Base-by-base conservation (phyloP, 1,140 invertebrate genomes). In the Eciton burchellii region DNA sequence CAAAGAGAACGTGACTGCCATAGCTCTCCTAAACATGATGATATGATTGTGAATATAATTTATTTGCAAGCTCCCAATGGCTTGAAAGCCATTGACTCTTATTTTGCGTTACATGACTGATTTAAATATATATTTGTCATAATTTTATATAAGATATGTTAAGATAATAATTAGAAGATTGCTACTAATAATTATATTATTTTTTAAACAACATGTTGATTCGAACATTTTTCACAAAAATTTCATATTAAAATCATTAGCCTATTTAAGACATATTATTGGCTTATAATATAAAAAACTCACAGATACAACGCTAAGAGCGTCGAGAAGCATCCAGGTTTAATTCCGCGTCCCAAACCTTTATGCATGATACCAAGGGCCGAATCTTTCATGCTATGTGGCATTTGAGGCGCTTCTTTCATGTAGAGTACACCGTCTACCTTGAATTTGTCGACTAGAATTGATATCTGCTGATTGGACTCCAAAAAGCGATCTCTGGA, bases 381-480 rank as follows among this genome's bases (percentile, higher is more conserved):
- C 3, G 89, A 57, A 26, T 93, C 90, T 84, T 94, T 89, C 88
- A 93, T 65, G 90, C 90, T 90, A 72, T 93, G 84, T 90, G 91
- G 93, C 92, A 93, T 85, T 93, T 94, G 85, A 70, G 93, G 91
- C 92, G 88, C 95, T 91, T 95, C 94, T 91, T 97, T 95, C 85
- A 96, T 89, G 89, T 96, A 96, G 70, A 96, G 94, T 47, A 94
- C 93, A 45, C 97, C 97, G 92, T 98, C 98, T 16, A 96, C 92
- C 90, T 98, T 98, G 89, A 98, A 99, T 90, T 98, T 98, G 73
- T 99, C 98, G 0, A 99, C 98, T 0, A 99, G 91, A 0, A 97
- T 97, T 6, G 97, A 97, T 86, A 99, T 99, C 92, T 99, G 98
- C 82, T 98, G 97, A 90, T 98, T 98, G 0, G 98, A 98, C 91